Conservation (phyloP, 2,113 vertebrate genomes). For the Morphnarchus princeps region DNA sequence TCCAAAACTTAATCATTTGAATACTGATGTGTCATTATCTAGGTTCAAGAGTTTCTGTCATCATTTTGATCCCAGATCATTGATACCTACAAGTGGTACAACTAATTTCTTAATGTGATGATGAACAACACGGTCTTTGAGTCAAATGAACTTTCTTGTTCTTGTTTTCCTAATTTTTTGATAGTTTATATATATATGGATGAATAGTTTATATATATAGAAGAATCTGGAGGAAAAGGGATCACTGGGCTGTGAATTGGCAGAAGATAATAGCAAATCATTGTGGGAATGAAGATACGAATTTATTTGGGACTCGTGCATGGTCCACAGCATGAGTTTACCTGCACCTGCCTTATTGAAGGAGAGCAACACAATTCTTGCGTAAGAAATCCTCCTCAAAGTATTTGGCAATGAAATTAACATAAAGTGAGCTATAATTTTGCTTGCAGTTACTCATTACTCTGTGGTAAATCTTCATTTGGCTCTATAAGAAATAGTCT, state of each 20-base stretch:
- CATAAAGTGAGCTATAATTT: conserved; percentile 17
- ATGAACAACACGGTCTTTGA: not conserved
- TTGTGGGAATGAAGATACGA: not conserved
- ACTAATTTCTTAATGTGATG: not conserved
- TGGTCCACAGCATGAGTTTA: not conserved
- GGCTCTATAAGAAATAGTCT: not conserved
- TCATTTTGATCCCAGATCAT: not conserved
- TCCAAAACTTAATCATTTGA: not conserved
- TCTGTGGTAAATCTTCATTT: conserved; percentile 40
- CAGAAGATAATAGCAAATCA: not conserved
- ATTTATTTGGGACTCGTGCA: not conserved
- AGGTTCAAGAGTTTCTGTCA: not conserved
- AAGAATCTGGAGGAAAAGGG: not conserved
- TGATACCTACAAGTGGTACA: not conserved
- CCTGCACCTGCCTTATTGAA: not conserved
- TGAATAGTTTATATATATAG: not conserved
- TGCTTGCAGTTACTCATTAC: not conserved
- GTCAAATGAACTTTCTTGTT: not conserved
- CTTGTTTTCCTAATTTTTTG: not conserved
- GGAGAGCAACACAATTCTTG: not conserved
- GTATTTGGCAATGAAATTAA: not conserved
- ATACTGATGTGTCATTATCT: not conserved
- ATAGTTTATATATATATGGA: not conserved
- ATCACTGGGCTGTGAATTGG: not conserved
- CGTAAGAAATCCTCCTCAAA: not conserved